Evolutionary conservation across 2,113 vertebrate genomes (phyloP).

Genomic region (Sakesphorus luctuosus): DNA sequence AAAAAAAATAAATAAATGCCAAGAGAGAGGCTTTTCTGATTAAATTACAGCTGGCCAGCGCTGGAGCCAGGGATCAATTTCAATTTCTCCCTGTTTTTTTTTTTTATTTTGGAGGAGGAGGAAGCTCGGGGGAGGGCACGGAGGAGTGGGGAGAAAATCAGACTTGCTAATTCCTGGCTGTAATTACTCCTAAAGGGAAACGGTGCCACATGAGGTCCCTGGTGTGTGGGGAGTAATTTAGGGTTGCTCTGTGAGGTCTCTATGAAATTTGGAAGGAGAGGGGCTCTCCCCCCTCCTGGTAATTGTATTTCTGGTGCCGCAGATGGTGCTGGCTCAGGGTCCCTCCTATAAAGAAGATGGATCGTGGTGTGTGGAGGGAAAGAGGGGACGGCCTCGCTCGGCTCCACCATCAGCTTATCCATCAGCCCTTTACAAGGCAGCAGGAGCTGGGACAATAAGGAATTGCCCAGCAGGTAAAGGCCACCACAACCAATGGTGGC

Average conservation of each 20-base stretch:
- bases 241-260: neutral
- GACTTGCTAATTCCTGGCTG: constrained; percentile 39
- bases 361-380: neutral
- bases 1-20: neutral
- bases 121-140: rapidly evolving
- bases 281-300: neutral
- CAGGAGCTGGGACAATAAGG: neutral
- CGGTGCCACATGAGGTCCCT: neutral
- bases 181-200: constrained; percentile 16
- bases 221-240: neutral
- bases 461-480: neutral
- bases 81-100: neutral
- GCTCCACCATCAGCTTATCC: neutral
- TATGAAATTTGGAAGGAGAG: constrained; percentile 1
- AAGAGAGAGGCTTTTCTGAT: constrained; percentile 20
- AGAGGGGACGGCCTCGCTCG: neutral
- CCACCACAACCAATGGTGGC: neutral
- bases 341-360: constrained; percentile 61
- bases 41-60: constrained; percentile 20
- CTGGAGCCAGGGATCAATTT: constrained; percentile 45
- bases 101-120: neutral
- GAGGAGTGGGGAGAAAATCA: neutral
- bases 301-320: constrained; percentile 62
- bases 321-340: constrained; percentile 51
- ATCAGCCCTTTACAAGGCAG: neutral